Evolutionary conservation across 2,113 vertebrate species (phyloP).

Genomic region (Panthera tigris): DNA sequence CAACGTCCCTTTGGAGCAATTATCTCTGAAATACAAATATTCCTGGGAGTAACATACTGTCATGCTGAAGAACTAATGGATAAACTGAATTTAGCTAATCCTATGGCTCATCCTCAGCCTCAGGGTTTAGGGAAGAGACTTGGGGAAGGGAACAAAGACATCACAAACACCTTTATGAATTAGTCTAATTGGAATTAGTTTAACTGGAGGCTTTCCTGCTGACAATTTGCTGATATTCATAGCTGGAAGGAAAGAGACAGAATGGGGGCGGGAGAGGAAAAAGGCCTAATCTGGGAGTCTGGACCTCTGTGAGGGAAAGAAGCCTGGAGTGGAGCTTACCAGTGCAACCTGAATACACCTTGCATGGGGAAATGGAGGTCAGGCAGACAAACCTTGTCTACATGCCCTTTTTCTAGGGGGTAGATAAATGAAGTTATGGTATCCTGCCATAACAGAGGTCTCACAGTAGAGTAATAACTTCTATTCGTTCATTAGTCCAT

Average conservation of each 20-base stretch:
- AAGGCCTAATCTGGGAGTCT: not conserved
- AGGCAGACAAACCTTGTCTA: not conserved
- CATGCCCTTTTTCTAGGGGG: not conserved
- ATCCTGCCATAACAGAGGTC: not conserved
- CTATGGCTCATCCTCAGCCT: not conserved
- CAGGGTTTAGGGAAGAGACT: not conserved
- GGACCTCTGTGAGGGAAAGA: not conserved
- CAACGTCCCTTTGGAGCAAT: not conserved
- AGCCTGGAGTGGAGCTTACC: not conserved
- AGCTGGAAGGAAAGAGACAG: not conserved
- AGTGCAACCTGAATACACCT: not conserved
- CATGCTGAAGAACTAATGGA: not conserved
- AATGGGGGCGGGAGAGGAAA: not conserved
- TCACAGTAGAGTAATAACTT: not conserved
- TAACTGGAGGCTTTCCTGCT: not conserved
- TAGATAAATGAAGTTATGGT: not conserved
- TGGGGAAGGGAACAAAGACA: not conserved
- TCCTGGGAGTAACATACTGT: not conserved
- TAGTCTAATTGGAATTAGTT: constrained; percentile 12
- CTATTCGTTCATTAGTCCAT: constrained; percentile 16
- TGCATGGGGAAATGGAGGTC: not conserved
- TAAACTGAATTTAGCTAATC: not conserved
- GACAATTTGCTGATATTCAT: not conserved
- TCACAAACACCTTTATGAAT: not conserved
- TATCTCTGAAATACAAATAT: constrained; percentile 42